These are phyloP conservation scores for human DNA, from an alignment of 2,113 vertebrate genomes.

Conservation along the genomic window DNA sequence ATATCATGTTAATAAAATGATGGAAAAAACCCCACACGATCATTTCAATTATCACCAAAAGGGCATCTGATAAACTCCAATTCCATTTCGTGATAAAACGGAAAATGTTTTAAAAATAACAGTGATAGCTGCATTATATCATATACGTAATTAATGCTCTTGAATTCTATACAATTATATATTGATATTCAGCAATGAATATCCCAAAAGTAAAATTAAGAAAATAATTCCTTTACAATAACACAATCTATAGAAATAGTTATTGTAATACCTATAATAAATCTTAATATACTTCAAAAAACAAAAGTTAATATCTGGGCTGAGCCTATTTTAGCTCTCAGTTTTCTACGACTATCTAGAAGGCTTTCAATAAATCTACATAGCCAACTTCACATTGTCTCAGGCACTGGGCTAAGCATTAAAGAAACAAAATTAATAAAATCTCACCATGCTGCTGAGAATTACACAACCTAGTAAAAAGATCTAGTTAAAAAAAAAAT, in stretches of 20 bases:
- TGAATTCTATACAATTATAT: not conserved
- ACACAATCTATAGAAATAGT: not conserved
- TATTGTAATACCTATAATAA: not conserved
- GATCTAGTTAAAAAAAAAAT: not conserved
- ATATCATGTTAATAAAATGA: not conserved
- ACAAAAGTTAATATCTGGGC: not conserved
- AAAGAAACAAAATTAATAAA: not conserved
- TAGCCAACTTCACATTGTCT: not conserved
- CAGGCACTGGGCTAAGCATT: not conserved
- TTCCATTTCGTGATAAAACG: not conserved
- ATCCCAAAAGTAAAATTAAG: not conserved
- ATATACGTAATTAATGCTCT: not conserved
- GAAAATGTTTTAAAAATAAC: not conserved
- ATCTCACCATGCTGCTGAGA: not conserved
- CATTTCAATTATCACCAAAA: not conserved
- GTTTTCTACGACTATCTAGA: not conserved
- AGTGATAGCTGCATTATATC: not conserved
- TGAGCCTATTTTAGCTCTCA: not conserved
- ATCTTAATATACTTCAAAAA: not conserved
- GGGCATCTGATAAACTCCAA: not conserved
- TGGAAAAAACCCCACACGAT: not conserved
- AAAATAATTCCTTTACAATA: not conserved
- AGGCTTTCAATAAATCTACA: not conserved
- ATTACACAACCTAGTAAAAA: not conserved
- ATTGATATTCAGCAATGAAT: not conserved